Evolutionary conservation across 2,797 vertebrate species (phyloP).

Genomic region (Thamnophis elegans): DNA sequence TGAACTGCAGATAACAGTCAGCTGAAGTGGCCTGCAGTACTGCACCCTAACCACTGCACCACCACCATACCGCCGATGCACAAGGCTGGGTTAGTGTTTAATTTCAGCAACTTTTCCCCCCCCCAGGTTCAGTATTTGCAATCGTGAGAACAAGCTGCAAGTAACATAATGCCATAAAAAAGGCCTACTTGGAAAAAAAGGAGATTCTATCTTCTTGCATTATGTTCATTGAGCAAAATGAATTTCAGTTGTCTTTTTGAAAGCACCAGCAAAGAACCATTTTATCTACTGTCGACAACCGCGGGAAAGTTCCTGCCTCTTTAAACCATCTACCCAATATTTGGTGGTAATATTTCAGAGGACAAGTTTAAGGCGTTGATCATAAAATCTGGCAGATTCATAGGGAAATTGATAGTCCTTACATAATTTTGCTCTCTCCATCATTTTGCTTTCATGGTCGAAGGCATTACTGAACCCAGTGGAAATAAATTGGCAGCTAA

Average conservation of each 20-base stretch:
- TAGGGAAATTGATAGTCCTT: not conserved
- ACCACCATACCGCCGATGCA: not conserved
- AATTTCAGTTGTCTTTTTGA: not conserved
- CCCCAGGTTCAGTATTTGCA: not conserved
- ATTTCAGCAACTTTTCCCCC: not conserved
- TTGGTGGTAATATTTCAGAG: not conserved
- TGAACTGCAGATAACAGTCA: too few relatives aligned
- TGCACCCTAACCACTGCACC: too few relatives aligned
- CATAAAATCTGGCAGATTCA: not conserved
- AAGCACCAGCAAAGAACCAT: not conserved
- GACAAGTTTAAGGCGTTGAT: not conserved
- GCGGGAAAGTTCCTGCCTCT: not conserved
- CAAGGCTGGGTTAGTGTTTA: not conserved
- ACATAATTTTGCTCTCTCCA: not conserved
- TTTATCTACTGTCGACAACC: not conserved
- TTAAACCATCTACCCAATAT: not conserved
- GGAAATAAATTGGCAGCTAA: not conserved
- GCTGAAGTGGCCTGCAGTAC: too few relatives aligned
- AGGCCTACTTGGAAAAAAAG: not conserved
- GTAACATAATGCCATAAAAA: not conserved
- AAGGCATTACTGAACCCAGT: not conserved
- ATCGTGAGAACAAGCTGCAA: not conserved
- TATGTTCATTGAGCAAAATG: not conserved
- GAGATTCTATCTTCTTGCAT: not conserved
- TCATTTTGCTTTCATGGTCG: not conserved